These are phyloP conservation scores for rabbit (Oryctolagus cuniculus) DNA, from an alignment of 2,113 vertebrate species.

Conservation along the genomic window mOryCun1.1 NC_091434.1:94209001-94209500, in stretches of 20 bases:
- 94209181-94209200: slow-evolving; percentile 30
- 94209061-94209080: slow-evolving; percentile 63
- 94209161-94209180: slow-evolving; percentile 51
- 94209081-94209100: slow-evolving; percentile 12
- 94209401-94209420: slow-evolving; percentile 52
- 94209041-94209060: not conserved
- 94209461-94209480: slow-evolving; percentile 17
- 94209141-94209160: slow-evolving; percentile 39
- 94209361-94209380: slow-evolving; percentile 63
- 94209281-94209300: not conserved
- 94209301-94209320: not conserved
- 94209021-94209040: not conserved
- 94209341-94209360: slow-evolving; percentile 56
- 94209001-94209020: no score
- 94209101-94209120: slow-evolving; percentile 52
- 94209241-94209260: slow-evolving; percentile 50
- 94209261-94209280: slow-evolving; percentile 40
- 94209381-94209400: slow-evolving; percentile 54
- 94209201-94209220: not conserved
- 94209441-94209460: slow-evolving; percentile 51
- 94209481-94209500: slow-evolving; percentile 71
- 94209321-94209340: slow-evolving; percentile 33
- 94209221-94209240: slow-evolving; percentile 62
- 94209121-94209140: slow-evolving; percentile 26
- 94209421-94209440: not conserved